Percentiles rank a stretch among this genome's conserved stretches.
Conservation (phyloP, 2,888 invertebrate genomes). For the Napeogenes inachia region DNA sequence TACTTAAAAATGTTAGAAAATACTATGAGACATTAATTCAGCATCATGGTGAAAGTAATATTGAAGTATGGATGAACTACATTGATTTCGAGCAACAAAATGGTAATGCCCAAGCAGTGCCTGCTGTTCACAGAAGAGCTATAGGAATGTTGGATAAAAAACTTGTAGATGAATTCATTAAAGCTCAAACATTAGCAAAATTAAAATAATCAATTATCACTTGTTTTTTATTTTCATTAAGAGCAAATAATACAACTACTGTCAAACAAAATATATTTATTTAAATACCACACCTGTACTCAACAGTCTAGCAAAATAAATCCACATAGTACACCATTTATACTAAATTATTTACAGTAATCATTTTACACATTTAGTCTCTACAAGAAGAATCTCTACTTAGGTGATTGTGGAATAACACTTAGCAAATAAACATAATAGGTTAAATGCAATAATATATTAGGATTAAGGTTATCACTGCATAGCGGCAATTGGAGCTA, state of each 20-base stretch:
- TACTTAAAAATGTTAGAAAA: slow-evolving; percentile 73
- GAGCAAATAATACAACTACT: slow-evolving; percentile 40
- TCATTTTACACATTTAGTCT: slow-evolving; percentile 55
- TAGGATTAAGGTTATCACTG: slow-evolving; percentile 49
- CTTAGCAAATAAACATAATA: slow-evolving; percentile 70
- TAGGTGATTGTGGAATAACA: slow-evolving; percentile 72
- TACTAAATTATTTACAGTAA: slow-evolving; percentile 72
- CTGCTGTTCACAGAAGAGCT: slow-evolving; percentile 80
- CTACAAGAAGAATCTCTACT: slow-evolving; percentile 58
- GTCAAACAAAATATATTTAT: slow-evolving; percentile 64
- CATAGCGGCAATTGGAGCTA: slow-evolving; percentile 66
- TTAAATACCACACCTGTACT: slow-evolving; percentile 62
- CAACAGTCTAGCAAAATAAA: slow-evolving; percentile 70
- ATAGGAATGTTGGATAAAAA: slow-evolving; percentile 75
- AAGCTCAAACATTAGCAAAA: slow-evolving; percentile 72
- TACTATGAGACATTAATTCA: slow-evolving; percentile 80
- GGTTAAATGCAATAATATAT: slow-evolving; percentile 63
- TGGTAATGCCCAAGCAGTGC: slow-evolving; percentile 76
- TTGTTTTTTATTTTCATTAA: slow-evolving; percentile 18
- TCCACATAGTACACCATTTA: slow-evolving; percentile 68
- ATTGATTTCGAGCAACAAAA: slow-evolving; percentile 82
- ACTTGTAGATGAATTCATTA: slow-evolving; percentile 74
- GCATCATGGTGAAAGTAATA: slow-evolving; percentile 81
- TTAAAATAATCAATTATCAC: slow-evolving; percentile 44
- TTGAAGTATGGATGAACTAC: slow-evolving; percentile 85